These are phyloP conservation scores for Centrocercus urophasianus DNA, from an alignment of 2,113 vertebrate species.

Conservation along the genomic window DNA sequence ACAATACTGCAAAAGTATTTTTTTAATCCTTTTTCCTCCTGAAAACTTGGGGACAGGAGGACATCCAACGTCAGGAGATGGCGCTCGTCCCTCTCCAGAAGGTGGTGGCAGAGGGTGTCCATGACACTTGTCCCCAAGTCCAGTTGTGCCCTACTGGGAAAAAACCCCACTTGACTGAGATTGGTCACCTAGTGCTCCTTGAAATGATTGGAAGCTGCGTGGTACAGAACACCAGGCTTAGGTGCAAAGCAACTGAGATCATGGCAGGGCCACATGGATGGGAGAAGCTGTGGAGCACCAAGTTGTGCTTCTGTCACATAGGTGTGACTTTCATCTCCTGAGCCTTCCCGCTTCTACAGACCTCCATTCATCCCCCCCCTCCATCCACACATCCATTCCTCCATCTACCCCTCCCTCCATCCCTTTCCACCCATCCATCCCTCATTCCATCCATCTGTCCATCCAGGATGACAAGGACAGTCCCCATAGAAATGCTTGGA, in stretches of 20 bases:
- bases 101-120: not conserved
- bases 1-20: accelerated
- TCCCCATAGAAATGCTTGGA: not conserved
- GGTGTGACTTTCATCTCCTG: not conserved
- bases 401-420: too few species aligned
- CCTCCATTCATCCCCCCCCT: not conserved
- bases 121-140: not conserved
- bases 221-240: not conserved
- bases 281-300: not conserved
- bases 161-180: not conserved
- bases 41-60: not conserved
- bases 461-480: not conserved
- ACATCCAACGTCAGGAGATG: not conserved
- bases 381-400: too few species aligned
- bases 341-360: not conserved
- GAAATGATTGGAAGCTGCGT: accelerated
- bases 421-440: too few species aligned
- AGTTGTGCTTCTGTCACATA: not conserved
- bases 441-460: accelerated
- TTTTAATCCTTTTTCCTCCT: not conserved
- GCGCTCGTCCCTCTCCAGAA: slow-evolving; percentile 46
- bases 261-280: accelerated
- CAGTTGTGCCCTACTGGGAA: not conserved
- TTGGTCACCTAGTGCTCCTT: not conserved
- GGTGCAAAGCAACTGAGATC: not conserved